A percentile compares a stretch with the other conserved stretches of the same genome.
phyloP scores from a whole-genome alignment of 2,888 invertebrate species.

The Caenorhabditis zanzibari region DNA sequence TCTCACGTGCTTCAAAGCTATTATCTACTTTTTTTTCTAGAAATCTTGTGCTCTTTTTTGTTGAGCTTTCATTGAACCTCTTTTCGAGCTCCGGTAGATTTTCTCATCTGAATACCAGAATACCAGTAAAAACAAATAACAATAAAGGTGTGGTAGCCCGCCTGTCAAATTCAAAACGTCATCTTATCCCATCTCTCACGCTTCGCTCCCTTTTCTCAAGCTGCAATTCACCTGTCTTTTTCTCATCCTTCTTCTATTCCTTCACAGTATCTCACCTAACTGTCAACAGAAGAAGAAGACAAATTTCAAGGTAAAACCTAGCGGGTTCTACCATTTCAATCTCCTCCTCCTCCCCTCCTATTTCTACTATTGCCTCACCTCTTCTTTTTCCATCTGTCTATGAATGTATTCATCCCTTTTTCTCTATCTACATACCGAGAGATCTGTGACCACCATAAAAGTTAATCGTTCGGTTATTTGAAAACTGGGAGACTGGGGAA shows the following conservation, averaged over 20 bases:
- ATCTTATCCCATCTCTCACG: constrained; percentile 25
- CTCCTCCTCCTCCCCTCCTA: constrained; percentile 19
- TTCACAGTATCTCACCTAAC: constrained; percentile 52
- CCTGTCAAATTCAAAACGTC: constrained; percentile 16
- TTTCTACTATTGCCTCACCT: constrained; percentile 27
- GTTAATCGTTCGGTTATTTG: constrained; percentile 49
- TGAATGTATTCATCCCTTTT: constrained; percentile 43
- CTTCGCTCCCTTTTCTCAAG: constrained; percentile 29
- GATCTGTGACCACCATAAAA: constrained; percentile 48
- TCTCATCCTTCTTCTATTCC: background rate
- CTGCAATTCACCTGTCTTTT: constrained; percentile 51
- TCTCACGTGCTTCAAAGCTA: background rate
- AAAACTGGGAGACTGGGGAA: constrained; percentile 12
- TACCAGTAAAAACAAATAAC: background rate
- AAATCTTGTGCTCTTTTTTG: background rate
- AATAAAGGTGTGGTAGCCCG: background rate
- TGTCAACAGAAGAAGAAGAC: constrained; percentile 67
- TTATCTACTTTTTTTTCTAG: background rate
- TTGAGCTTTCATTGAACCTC: background rate
- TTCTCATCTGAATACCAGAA: background rate
- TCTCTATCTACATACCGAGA: background rate
- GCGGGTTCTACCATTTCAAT: constrained; percentile 50
- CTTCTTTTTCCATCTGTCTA: constrained; percentile 47
- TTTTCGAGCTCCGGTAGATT: background rate
- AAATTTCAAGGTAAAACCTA: constrained; percentile 66